These are phyloP conservation scores for Drosophila pseudotakahashii DNA, from an alignment of 2,888 invertebrate genomes.

Conservation along the genomic window DNA sequence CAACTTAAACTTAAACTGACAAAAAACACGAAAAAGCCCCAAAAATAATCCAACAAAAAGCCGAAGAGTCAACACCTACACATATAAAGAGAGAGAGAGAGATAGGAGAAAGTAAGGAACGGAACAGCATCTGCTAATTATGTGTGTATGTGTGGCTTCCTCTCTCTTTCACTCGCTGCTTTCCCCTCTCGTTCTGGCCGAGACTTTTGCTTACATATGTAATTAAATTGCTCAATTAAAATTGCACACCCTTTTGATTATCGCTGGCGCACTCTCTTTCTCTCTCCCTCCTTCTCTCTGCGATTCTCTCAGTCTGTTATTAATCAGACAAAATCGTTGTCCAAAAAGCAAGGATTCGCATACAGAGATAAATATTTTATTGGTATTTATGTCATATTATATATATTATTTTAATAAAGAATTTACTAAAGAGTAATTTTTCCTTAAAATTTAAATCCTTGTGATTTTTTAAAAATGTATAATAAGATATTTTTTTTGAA, in stretches of 20 bases:
- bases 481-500: no score
- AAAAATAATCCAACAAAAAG: slow-evolving; percentile 26
- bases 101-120: slow-evolving; percentile 1
- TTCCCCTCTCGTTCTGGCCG: slow-evolving; percentile 5
- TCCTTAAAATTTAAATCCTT: no score
- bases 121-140: slow-evolving; percentile 56
- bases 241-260: slow-evolving; percentile 84
- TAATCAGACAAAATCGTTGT: slow-evolving; percentile 74
- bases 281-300: slow-evolving; percentile 10
- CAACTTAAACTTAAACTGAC: slow-evolving; percentile 50
- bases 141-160: slow-evolving; percentile 41
- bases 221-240: slow-evolving; percentile 84
- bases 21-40: slow-evolving; percentile 58
- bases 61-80: slow-evolving; percentile 45
- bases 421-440: no score
- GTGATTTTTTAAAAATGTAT: no score
- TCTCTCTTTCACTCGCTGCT: slow-evolving; percentile 2
- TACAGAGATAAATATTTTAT: background rate
- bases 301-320: slow-evolving; percentile 45
- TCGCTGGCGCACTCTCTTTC: slow-evolving; percentile 67
- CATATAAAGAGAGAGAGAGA: background rate
- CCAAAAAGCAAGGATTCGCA: slow-evolving; percentile 36
- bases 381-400: background rate
- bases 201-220: slow-evolving; percentile 79
- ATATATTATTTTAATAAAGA: background rate